These are phyloP conservation scores for Dryoscopus gambensis DNA, from an alignment of 2,113 vertebrate species.

Conservation along the genomic window DNA sequence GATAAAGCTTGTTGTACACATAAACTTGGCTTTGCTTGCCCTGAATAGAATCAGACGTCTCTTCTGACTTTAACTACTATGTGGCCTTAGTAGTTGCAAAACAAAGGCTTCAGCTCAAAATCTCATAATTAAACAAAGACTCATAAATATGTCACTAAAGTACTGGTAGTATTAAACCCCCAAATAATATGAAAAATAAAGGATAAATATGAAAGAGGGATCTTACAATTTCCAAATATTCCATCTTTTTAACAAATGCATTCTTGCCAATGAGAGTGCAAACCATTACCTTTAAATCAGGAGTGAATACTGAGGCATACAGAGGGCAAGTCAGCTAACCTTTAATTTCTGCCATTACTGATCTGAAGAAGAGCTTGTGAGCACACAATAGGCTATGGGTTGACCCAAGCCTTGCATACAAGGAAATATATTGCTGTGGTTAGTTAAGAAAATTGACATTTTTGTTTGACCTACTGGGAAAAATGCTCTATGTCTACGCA, in stretches of 20 bases:
- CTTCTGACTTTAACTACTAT: background rate
- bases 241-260: background rate
- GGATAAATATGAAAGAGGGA: background rate
- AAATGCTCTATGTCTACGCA: background rate
- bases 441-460: background rate
- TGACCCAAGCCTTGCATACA: background rate
- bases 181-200: background rate
- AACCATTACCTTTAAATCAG: background rate
- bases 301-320: background rate
- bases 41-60: background rate
- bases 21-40: background rate
- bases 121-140: background rate
- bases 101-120: background rate
- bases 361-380: constrained; percentile 2
- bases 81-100: background rate
- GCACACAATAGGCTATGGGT: background rate
- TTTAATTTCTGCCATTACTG: constrained; percentile 13
- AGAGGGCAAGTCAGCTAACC: background rate
- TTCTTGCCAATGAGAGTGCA: background rate
- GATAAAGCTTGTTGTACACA: background rate
- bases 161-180: background rate
- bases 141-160: background rate
- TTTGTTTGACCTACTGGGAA: background rate
- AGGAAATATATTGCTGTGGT: background rate
- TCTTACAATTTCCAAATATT: background rate